Evolutionary conservation across 1,140 invertebrate species (phyloP).

Genomic region (Lutraria rhynchaena): DNA sequence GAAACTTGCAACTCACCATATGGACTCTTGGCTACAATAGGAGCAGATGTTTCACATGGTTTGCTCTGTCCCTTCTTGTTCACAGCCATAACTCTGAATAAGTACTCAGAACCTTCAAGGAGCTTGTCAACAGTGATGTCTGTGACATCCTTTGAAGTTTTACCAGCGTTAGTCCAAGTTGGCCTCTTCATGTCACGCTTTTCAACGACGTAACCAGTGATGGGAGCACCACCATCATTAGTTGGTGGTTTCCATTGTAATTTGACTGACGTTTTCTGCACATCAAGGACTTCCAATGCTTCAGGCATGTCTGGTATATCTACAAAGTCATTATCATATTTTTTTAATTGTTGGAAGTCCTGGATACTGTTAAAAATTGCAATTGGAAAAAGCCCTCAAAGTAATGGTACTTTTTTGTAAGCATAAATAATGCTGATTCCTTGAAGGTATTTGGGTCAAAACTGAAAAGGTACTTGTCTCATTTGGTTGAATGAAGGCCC

Average conservation of each 20-base stretch:
- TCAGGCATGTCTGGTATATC: constrained; percentile 83
- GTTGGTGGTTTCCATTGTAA: constrained; percentile 96
- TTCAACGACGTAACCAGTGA: constrained; percentile 96
- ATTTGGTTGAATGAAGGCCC: too few relatives aligned
- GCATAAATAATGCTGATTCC: too few relatives aligned
- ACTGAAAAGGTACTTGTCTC: too few relatives aligned
- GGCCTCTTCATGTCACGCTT: constrained; percentile 85
- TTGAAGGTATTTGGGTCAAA: too few relatives aligned
- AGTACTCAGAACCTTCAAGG: constrained; percentile 93
- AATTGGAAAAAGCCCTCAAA: too few relatives aligned
- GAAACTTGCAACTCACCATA: constrained; percentile 89
- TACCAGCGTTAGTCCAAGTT: constrained; percentile 75
- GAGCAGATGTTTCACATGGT: constrained; percentile 88
- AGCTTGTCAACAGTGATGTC: constrained; percentile 90
- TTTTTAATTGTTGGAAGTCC: too few relatives aligned
- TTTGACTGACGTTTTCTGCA: constrained; percentile 96
- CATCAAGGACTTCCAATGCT: constrained; percentile 94
- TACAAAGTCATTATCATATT: too few relatives aligned
- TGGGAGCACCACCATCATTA: constrained; percentile 96
- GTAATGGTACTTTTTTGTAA: too few relatives aligned
- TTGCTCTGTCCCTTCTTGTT: constrained; percentile 94
- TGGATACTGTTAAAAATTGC: too few relatives aligned
- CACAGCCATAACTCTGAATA: constrained; percentile 96
- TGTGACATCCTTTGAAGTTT: constrained; percentile 61
- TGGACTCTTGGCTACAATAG: constrained; percentile 95